Evolutionary conservation across 2,888 invertebrate genomes (phyloP), one percentile per base, ranked within the genome.

Genomic region (Hirtodrosophila alboralis): DNA sequence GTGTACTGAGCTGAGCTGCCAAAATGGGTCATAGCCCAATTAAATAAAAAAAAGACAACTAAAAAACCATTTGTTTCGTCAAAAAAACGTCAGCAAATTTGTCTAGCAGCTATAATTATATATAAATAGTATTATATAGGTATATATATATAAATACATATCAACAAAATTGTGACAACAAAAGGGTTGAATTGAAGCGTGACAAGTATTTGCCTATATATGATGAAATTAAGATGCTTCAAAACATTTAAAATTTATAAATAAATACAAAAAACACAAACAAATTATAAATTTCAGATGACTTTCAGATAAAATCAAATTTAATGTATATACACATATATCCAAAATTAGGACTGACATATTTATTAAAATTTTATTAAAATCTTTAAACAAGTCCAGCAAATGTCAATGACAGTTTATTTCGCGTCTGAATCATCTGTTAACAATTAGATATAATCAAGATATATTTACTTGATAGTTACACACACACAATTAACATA

Each of bases 121-220:
- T 3, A 5, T 8, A 37, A n/a, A 18, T 18, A n/a, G n/a, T n/a
- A n/a, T 18, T 13, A 8, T 6, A 31, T 13, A 26, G 23, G n/a
- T 44, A 10, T 5, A 31, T 28, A 18, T 30, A 21, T 18, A 40
- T 30, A 48, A 40, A 21, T 21, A 21, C 5, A 21, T 41, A 47
- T 44, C 37, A 61, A 9, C 34, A 21, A 40, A 52, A 54, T n/a
- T n/a, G n/a, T 53, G 63, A 45, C 54, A 51, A 79, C 58, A 72
- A 71, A 75, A 51, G 59, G 67, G 33, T 28, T 16, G 53, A 79
- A 79, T 54, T 75, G 76, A 79, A 53, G 72, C 84, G 76, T 79
- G 72, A 83, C 79, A 47, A 43, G 9, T 12, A 36, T 2, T n/a
- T 13, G 10, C 3, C 26, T 13, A 59, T 10, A 21, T 34, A 26